A percentile compares a stretch with the other conserved stretches of the same genome.
phyloP scores from a whole-genome alignment of 2,113 vertebrate species.

The Marcusenius ussheri region DNA sequence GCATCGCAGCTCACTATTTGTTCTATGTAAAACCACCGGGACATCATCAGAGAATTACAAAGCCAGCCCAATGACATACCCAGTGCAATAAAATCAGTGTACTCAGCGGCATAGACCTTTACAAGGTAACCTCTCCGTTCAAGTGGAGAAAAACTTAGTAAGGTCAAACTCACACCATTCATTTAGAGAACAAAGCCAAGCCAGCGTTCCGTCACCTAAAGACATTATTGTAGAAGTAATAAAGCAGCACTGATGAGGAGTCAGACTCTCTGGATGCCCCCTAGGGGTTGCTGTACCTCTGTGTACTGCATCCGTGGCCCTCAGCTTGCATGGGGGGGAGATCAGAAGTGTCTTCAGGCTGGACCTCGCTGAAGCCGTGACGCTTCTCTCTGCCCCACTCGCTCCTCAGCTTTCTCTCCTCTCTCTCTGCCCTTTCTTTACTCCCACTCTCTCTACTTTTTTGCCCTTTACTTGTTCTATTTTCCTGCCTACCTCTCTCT shows the following conservation, averaged over 20 bases:
- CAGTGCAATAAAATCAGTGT: conserved; percentile 18
- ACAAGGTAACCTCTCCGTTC: neutral
- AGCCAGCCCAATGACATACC: neutral
- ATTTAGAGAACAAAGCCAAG: neutral
- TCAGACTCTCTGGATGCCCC: neutral
- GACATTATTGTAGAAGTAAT: neutral
- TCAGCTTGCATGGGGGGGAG: neutral
- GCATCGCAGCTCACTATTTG: neutral
- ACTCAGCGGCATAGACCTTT: neutral
- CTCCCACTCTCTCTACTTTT: neutral
- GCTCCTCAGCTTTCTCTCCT: neutral
- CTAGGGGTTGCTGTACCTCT: conserved; percentile 20
- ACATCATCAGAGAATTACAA: neutral
- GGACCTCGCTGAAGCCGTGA: neutral
- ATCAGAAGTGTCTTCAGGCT: neutral
- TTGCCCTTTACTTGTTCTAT: too few species aligned
- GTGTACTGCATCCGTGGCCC: conserved; percentile 13
- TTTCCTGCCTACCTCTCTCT: neutral
- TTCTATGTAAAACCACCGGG: neutral
- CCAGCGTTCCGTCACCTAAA: neutral
- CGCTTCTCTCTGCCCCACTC: neutral
- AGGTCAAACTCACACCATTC: neutral
- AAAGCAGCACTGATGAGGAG: neutral
- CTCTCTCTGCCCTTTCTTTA: neutral
- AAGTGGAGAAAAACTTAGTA: neutral